phyloP scores from a whole-genome alignment of 2,113 vertebrate species.

The Ancistrus triradiatus region DNA sequence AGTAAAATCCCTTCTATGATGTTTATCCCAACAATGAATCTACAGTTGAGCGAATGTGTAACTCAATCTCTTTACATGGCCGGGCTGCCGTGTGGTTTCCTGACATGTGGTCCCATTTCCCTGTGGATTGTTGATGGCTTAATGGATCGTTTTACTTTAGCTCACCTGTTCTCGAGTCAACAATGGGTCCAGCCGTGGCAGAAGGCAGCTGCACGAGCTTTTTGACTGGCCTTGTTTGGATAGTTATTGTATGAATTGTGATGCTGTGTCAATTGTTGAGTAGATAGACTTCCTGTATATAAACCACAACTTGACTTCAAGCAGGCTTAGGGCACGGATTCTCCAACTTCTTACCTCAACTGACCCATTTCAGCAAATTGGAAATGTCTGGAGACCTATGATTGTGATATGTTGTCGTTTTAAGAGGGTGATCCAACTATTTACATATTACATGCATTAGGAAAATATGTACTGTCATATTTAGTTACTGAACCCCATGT shows the following conservation, averaged over 20 bases:
- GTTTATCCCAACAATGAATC: too few relatives aligned
- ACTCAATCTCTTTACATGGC: too few relatives aligned
- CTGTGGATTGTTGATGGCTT: background rate
- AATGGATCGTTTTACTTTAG: conserved; percentile 12
- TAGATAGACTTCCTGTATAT: background rate
- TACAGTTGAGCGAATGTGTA: too few relatives aligned
- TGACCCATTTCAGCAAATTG: background rate
- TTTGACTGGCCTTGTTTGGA: background rate
- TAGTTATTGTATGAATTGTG: background rate
- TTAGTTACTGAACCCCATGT: too few relatives aligned
- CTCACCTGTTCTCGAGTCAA: conserved; percentile 12
- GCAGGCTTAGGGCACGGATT: background rate
- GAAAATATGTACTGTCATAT: too few relatives aligned
- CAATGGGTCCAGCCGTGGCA: background rate
- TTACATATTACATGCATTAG: too few relatives aligned
- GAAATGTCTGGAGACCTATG: too few relatives aligned
- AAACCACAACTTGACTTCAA: background rate
- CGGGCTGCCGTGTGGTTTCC: background rate
- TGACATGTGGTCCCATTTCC: background rate
- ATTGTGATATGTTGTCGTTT: too few relatives aligned
- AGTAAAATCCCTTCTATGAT: too few relatives aligned
- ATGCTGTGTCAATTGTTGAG: background rate
- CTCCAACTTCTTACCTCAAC: background rate
- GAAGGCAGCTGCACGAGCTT: background rate
- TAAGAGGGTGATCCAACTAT: too few relatives aligned